Evolutionary conservation across 2,888 invertebrate species (phyloP).

Genomic region (Ophion obscuratus): DNA sequence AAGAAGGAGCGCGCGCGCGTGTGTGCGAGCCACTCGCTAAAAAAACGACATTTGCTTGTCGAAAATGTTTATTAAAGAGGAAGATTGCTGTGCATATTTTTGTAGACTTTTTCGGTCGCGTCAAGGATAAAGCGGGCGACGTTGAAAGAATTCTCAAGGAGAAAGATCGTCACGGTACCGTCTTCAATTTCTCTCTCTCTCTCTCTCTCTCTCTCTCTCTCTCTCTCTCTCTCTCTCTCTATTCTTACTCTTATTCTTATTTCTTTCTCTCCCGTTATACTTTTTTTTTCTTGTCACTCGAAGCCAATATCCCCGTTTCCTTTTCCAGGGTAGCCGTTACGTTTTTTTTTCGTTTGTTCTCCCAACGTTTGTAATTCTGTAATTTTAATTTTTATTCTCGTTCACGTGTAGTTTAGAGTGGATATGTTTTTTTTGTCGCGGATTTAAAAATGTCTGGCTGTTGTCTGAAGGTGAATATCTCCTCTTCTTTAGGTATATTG

Average conservation of each 20-base stretch:
- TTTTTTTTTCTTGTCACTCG: background rate
- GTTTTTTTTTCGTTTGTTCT: background rate
- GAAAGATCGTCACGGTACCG: slow-evolving; percentile 94
- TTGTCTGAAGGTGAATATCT: slow-evolving; percentile 58
- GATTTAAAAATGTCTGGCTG: slow-evolving; percentile 23
- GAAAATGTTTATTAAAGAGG: slow-evolving; percentile 29
- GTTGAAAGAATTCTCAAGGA: slow-evolving; percentile 96
- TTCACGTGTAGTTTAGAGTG: slow-evolving; percentile 28
- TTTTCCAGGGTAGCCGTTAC: background rate
- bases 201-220: slow-evolving; percentile 30
- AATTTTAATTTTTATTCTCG: slow-evolving; percentile 29
- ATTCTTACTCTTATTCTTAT: background rate
- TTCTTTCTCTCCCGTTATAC: background rate
- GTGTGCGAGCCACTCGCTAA: background rate
- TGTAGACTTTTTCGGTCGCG: slow-evolving; percentile 96
- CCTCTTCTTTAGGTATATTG: slow-evolving; percentile 89
- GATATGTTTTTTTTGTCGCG: slow-evolving; percentile 9
- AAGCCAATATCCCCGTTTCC: background rate
- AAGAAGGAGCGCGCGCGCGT: slow-evolving; percentile 72
- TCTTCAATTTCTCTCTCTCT: slow-evolving; percentile 68
- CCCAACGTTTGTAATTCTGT: background rate
- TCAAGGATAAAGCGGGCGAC: slow-evolving; percentile 98
- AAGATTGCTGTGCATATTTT: slow-evolving; percentile 53
- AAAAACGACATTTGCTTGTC: background rate
- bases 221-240: slow-evolving; percentile 42